These are phyloP conservation scores for Podabrus alpinus DNA, from an alignment of 2,888 invertebrate species.

Conservation along the genomic window DNA sequence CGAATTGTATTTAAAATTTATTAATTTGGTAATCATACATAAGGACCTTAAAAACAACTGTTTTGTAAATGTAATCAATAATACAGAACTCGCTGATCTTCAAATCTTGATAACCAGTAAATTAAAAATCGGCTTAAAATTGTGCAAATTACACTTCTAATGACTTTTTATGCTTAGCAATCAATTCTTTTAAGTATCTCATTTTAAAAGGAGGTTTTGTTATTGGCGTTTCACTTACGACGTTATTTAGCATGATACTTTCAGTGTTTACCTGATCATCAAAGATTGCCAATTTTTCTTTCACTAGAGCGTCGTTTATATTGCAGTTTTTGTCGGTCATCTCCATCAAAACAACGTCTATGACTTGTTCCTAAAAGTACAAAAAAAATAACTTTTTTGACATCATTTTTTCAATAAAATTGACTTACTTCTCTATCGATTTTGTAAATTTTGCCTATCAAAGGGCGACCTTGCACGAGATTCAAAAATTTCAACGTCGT, in stretches of 20 bases:
- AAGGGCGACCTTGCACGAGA: conserved; percentile 49
- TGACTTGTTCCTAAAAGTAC: conserved; percentile 25
- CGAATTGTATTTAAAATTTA: too few species aligned
- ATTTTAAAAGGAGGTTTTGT: neutral
- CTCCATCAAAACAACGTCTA: conserved; percentile 56
- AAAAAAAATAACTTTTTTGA: conserved; percentile 1
- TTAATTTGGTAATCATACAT: neutral
- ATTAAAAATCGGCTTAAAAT: neutral
- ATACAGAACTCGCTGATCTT: neutral
- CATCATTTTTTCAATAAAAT: neutral
- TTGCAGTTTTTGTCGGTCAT: conserved; percentile 55
- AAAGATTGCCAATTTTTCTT: conserved; percentile 57
- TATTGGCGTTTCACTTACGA: neutral
- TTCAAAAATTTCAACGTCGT: conserved; percentile 54
- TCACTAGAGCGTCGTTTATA: conserved; percentile 58
- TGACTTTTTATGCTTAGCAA: neutral
- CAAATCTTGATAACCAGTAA: neutral
- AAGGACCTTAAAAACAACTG: neutral
- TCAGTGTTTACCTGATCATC: conserved; percentile 42
- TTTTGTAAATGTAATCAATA: neutral
- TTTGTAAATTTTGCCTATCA: conserved; percentile 53
- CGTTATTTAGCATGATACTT: neutral
- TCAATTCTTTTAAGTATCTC: neutral
- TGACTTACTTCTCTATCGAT: conserved; percentile 42
- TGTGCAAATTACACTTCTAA: neutral